Evolutionary conservation across 2,888 invertebrate species (phyloP), one percentile per base, ranked within the genome.

Genomic region (Heliconius charithonia): DNA sequence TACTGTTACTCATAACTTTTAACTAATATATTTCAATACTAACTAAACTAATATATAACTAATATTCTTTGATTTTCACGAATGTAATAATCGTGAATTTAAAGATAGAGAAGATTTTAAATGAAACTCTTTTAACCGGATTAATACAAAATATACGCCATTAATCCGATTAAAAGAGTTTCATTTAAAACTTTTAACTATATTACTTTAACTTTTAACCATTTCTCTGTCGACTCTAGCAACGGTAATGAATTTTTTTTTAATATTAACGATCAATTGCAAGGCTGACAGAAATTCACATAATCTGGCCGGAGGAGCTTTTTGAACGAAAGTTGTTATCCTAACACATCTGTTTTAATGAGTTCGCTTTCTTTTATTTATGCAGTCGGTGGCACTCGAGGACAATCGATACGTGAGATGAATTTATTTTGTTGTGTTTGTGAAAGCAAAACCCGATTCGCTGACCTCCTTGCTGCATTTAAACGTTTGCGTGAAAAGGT

Each of bases 401-500:
- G 94, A 94, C 94, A 94, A 94, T 94, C 94, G 89, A 94, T 94
- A 94, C 94, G 94, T 95, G 95, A 93, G 91, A 92, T 91, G 95
- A 94, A 95, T 95, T 94, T 93, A 94, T 94, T 95, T 94, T 91
- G 93, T 93, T 92, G 91, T 93, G 89, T 94, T 94, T 94, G 94
- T 94, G 94, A 95, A 95, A 94, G 94, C 94, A 92, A 91, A 91
- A 92, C 92, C 88, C 88, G 92, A 90, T 90, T 90, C 88, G 86
- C 87, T 94, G 94, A 93, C 95, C 94, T 91, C 93, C 92, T 94
- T 94, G 92, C 85, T 88, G 85, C 84, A 86, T 89, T 89, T 87
- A 90, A 92, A 89, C 88, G 91, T 92, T 92, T 91, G 91, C 91
- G 91, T 91, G 92, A 92, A 93, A 91, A 92, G 90, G 89, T 91